Percentiles rank a stretch among this genome's conserved stretches.
Evolutionary conservation across 92 coral and sea anemone genomes (phyloP).

Genomic region (Heteractis magnifica): DNA sequence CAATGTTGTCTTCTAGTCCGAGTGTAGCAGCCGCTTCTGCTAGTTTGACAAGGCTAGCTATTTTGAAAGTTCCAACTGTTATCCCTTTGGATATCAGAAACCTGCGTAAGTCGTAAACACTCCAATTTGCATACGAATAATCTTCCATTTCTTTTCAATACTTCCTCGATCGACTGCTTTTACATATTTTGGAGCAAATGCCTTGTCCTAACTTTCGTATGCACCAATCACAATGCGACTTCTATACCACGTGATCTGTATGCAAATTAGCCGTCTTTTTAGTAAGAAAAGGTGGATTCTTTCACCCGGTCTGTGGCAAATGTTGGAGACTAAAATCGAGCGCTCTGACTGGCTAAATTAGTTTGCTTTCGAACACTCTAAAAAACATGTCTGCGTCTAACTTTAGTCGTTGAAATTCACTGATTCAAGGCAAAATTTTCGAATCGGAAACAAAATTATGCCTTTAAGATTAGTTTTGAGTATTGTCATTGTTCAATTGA

Average conservation of each 20-base stretch:
- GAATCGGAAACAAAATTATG: too few species aligned
- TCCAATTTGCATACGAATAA: neutral
- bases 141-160: neutral
- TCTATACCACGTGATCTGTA: constrained; percentile 19
- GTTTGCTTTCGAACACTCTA: too few species aligned
- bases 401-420: too few species aligned
- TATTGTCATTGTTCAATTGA: too few species aligned
- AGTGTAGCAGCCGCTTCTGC: constrained; percentile 1
- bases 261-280: constrained; percentile 7
- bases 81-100: neutral
- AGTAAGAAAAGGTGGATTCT: neutral
- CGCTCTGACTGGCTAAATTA: too few species aligned
- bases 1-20: neutral
- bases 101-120: neutral
- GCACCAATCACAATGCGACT: constrained; percentile 26
- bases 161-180: neutral
- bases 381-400: too few species aligned
- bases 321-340: too few species aligned
- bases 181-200: neutral
- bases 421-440: too few species aligned
- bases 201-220: neutral
- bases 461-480: too few species aligned
- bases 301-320: too few species aligned
- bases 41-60: neutral
- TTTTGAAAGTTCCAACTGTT: neutral